A percentile compares a stretch with the other conserved stretches of the same genome.
phyloP scores from a whole-genome alignment of 2,113 vertebrate species.

The Agapornis roseicollis region DNA sequence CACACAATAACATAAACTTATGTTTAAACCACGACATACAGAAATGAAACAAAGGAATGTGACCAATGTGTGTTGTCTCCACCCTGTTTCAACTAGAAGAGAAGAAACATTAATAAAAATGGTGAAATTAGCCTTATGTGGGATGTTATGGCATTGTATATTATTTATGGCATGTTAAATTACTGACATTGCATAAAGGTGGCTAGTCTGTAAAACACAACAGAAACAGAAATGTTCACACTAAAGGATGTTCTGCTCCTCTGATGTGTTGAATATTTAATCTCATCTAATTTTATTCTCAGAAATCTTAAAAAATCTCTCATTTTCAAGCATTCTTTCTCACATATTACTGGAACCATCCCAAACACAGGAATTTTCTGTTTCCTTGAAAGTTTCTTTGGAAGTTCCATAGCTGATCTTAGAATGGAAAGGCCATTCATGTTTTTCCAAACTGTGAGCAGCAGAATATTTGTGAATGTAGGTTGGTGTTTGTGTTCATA shows the following conservation, averaged over 20 bases:
- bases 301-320: background rate
- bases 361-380: background rate
- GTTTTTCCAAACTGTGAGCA: background rate
- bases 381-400: background rate
- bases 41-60: background rate
- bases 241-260: background rate
- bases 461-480: background rate
- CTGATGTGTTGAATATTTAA: background rate
- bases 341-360: background rate
- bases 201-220: background rate
- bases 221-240: background rate
- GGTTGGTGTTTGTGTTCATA: background rate
- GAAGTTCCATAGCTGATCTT: background rate
- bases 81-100: background rate
- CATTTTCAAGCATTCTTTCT: background rate
- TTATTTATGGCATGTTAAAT: background rate
- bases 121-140: background rate
- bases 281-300: background rate
- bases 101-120: background rate
- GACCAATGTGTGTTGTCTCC: background rate
- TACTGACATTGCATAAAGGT: background rate
- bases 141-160: background rate
- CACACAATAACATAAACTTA: background rate
- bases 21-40: too few relatives aligned
- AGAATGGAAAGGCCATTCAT: background rate